A percentile compares a stretch with the other conserved stretches of the same genome.
Conservation (phyloP, 2,888 invertebrate genomes). For the Ophion ellenae region DNA sequence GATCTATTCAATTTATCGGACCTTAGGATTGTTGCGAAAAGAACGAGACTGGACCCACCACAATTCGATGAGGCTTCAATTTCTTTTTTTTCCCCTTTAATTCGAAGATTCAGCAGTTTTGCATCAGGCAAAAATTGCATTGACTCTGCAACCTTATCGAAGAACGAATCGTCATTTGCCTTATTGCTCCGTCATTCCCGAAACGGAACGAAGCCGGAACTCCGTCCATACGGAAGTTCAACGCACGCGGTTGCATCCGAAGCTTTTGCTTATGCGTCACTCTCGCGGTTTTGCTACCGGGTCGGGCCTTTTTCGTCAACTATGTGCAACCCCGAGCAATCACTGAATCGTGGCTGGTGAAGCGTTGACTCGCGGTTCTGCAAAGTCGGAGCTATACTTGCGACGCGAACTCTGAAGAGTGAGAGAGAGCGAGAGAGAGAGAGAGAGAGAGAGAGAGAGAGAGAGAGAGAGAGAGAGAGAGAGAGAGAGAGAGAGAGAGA, state of each 20-base stretch:
- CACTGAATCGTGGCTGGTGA: slow-evolving; percentile 39
- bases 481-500: slow-evolving; percentile 12
- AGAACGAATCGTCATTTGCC: too few relatives aligned
- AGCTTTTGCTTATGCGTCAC: slow-evolving; percentile 39
- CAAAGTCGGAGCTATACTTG: slow-evolving; percentile 36
- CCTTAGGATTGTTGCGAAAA: too few relatives aligned
- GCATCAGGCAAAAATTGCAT: too few relatives aligned
- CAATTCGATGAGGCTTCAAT: too few relatives aligned
- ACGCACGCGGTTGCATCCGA: neutral
- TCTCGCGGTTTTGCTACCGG: slow-evolving; percentile 53
- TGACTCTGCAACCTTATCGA: too few relatives aligned
- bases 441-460: slow-evolving; percentile 54
- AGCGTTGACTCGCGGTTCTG: slow-evolving; percentile 52
- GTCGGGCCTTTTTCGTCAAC: slow-evolving; percentile 65
- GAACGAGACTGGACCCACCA: too few relatives aligned
- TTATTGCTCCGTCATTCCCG: too few relatives aligned
- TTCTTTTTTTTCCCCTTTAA: too few relatives aligned
- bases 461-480: neutral
- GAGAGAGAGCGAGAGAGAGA: neutral
- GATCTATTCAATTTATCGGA: too few relatives aligned
- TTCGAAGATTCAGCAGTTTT: too few relatives aligned
- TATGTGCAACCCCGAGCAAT: neutral
- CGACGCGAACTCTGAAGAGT: slow-evolving; percentile 10
- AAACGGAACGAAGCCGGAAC: too few relatives aligned
- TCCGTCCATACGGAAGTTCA: too few relatives aligned